Evolutionary conservation across 1,140 invertebrate species (phyloP), one percentile per base, ranked within the genome.

Genomic region (Drosophila seguyi): DNA sequence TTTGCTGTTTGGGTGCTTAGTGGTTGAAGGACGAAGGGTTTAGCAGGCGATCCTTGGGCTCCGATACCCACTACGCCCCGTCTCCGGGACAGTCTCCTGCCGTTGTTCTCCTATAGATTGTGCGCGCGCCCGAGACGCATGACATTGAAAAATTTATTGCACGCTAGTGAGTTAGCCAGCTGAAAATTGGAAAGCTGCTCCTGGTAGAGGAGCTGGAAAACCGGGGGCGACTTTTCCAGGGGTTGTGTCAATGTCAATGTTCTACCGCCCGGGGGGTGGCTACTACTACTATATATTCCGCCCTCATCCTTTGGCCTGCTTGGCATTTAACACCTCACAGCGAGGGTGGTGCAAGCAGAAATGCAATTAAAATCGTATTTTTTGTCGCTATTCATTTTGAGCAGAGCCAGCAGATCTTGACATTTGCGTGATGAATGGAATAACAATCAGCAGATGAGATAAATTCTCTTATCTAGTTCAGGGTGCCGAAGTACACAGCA

Each of bases 111-210:
- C 55, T 77, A 88, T 90, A 90, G 81, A 90, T 90, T 86, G 82
- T 67, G 52, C 34, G 52, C 50, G 82, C 69, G 75, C 77, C 80
- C 65, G 74, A 81, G 81, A 84, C 85, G 85, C 63, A 79, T 90
- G 85, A 90, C 85, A 90, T 90, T 90, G 85, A 90, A 90, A 85
- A 90, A 90, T 90, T 90, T 90, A 90, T 90, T 90, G 85, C 85
- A 90, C 85, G 81, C 85, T 76, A 76, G 85, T 76, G 85, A 75
- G 85, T 90, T 84, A 61, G 66, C 72, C 75, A 87, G 76, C 80
- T 76, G 53, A 80, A 66, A 75, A 42, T 63, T 39, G 44, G 66
- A 59, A 50, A 62, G 27, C 20, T 53, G 14, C 25, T 48, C 4
- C 48, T 65, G 45, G 36, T 29, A 36, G 39, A n/a, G 48, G 41